phyloP scores from a whole-genome alignment of 1,140 invertebrate genomes.

The Leptinotarsa undecemlineata region DNA sequence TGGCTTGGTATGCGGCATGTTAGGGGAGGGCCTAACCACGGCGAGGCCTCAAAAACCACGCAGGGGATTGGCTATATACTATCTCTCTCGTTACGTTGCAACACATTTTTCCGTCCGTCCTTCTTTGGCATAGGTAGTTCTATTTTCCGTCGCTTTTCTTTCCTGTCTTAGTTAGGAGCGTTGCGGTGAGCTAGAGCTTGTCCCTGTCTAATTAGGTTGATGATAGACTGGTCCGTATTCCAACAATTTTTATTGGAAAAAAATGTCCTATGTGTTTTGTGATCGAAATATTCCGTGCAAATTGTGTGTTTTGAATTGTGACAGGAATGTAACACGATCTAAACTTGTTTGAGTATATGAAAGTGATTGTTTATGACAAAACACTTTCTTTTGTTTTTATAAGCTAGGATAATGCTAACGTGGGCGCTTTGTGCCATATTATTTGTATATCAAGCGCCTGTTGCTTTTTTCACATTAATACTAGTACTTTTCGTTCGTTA shows the following conservation, averaged over 20 bases:
- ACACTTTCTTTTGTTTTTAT: no score
- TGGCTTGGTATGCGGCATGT: slow-evolving; percentile 53
- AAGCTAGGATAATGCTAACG: no score
- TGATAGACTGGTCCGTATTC: slow-evolving; percentile 34
- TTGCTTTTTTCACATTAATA: no score
- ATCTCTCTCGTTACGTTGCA: slow-evolving; percentile 46
- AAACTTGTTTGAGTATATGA: no score
- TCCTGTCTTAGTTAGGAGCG: slow-evolving; percentile 36
- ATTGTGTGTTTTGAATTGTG: no score
- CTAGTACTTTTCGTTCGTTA: no score
- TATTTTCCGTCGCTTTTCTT: slow-evolving; percentile 38
- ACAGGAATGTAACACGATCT: no score
- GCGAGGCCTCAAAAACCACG: slow-evolving; percentile 56
- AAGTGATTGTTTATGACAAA: no score
- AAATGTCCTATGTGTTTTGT: neutral
- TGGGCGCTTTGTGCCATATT: no score
- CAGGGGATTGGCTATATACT: slow-evolving; percentile 55
- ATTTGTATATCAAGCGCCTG: no score
- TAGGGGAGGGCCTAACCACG: slow-evolving; percentile 56
- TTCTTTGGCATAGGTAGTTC: slow-evolving; percentile 29
- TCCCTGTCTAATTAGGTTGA: slow-evolving; percentile 34
- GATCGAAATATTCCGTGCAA: neutral
- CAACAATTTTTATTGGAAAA: slow-evolving; percentile 7
- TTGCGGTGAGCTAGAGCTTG: slow-evolving; percentile 30
- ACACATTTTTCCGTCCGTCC: slow-evolving; percentile 28